Conservation (phyloP, 2,888 invertebrate species). For the Abrostola tripartita region DNA sequence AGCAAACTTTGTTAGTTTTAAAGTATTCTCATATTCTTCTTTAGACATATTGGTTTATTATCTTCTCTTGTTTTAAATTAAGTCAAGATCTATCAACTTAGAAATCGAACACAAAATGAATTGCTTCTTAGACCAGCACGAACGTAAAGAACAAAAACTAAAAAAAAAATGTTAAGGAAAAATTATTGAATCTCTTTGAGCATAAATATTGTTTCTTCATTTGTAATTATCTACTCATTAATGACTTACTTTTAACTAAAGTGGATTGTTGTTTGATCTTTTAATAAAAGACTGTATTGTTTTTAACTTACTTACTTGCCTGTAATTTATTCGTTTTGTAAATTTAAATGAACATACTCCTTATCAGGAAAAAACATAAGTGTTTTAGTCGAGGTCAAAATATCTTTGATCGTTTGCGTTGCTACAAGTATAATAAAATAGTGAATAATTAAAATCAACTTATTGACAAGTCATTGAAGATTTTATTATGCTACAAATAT, state of each 20-base stretch:
- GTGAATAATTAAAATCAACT: no score
- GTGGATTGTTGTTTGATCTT: conserved; percentile 15
- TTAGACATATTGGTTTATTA: conserved; percentile 23
- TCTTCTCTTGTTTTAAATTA: neutral
- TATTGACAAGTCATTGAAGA: no score
- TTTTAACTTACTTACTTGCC: neutral
- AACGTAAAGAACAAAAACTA: no score
- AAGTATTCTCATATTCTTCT: conserved; percentile 59
- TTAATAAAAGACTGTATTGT: conserved; percentile 34
- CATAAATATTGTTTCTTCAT: conserved; percentile 12
- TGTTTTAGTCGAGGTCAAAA: conserved; percentile 1
- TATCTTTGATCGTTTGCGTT: neutral
- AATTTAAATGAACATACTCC: neutral
- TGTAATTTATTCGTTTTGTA: conserved; percentile 24
- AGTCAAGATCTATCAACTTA: neutral
- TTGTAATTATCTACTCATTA: conserved; percentile 24
- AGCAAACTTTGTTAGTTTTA: conserved; percentile 60
- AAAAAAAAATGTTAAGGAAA: no score
- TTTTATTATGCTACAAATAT: no score
- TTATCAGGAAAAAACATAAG: neutral
- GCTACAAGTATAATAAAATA: neutral
- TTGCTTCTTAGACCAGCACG: conserved; percentile 3
- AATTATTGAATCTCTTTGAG: conserved; percentile 35
- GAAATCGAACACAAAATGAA: neutral
- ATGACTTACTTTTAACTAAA: conserved; percentile 3